phyloP scores from a whole-genome alignment of 2,888 invertebrate species.

The Drosophila mayaguana region DNA sequence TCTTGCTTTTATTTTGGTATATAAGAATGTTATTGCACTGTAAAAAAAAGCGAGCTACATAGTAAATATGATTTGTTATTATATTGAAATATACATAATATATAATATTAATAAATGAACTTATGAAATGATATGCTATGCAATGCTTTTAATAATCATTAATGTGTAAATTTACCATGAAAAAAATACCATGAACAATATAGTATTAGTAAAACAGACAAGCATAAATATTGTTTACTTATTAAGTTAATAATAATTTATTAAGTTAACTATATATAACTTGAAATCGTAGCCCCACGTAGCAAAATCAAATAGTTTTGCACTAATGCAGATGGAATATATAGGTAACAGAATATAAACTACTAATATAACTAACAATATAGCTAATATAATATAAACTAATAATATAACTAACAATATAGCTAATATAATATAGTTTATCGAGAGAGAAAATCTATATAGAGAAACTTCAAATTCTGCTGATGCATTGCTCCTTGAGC shows the following conservation, averaged over 20 bases:
- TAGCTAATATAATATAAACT: not conserved
- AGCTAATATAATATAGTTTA: not conserved
- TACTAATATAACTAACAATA: too few relatives aligned
- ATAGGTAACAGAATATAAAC: not conserved
- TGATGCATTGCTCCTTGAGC: not conserved
- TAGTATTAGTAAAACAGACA: too few relatives aligned
- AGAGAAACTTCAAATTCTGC: not conserved
- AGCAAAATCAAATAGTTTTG: too few relatives aligned
- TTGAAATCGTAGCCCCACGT: not conserved
- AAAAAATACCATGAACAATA: too few relatives aligned
- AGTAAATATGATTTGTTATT: not conserved
- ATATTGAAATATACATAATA: not conserved
- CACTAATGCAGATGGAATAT: too few relatives aligned
- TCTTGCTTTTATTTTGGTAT: not conserved
- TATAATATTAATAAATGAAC: not conserved
- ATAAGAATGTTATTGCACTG: slow-evolving; percentile 10
- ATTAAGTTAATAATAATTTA: too few relatives aligned
- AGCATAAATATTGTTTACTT: too few relatives aligned
- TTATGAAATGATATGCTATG: too few relatives aligned
- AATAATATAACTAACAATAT: not conserved
- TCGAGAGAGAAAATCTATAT: not conserved
- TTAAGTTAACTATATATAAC: not conserved
- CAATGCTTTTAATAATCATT: too few relatives aligned
- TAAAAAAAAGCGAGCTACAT: not conserved
- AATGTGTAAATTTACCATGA: too few relatives aligned